These are phyloP conservation scores for Eueides isabella DNA, from an alignment of 1,140 invertebrate genomes.

Conservation along the genomic window DNA sequence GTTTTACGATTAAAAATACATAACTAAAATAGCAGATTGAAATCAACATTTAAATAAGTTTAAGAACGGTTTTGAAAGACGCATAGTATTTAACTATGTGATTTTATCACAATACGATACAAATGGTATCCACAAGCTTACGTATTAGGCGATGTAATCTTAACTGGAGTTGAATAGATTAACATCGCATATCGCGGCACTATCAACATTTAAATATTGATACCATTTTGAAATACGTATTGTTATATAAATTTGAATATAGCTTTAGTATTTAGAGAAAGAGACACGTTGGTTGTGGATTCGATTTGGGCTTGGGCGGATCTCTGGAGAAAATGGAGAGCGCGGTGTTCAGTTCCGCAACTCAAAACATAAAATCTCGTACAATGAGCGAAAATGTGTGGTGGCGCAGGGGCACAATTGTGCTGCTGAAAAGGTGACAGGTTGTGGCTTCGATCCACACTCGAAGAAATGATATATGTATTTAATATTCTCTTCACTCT, in stretches of 20 bases:
- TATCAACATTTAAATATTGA: not conserved
- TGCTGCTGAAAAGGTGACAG: too few species aligned
- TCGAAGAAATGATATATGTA: too few species aligned
- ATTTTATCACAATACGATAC: not conserved
- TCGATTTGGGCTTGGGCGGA: too few species aligned
- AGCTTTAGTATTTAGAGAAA: not conserved
- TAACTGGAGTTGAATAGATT: slow-evolving; percentile 3
- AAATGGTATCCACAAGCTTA: not conserved
- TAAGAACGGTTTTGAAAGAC: not conserved
- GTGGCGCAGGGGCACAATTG: too few species aligned
- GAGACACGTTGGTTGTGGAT: too few species aligned
- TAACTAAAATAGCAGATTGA: not conserved
- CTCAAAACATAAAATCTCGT: too few species aligned
- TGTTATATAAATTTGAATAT: not conserved
- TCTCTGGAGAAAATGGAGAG: too few species aligned
- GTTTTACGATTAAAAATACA: too few species aligned
- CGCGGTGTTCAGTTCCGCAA: too few species aligned
- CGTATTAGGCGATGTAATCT: not conserved
- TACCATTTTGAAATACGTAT: not conserved
- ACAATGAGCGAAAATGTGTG: too few species aligned
- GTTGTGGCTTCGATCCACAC: too few species aligned
- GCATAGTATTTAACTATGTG: not conserved
- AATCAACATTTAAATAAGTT: not conserved
- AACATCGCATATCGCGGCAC: not conserved
- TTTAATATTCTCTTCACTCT: too few species aligned